Evolutionary conservation across 1,140 invertebrate genomes (phyloP).

Genomic region (Heliothis virescens): DNA sequence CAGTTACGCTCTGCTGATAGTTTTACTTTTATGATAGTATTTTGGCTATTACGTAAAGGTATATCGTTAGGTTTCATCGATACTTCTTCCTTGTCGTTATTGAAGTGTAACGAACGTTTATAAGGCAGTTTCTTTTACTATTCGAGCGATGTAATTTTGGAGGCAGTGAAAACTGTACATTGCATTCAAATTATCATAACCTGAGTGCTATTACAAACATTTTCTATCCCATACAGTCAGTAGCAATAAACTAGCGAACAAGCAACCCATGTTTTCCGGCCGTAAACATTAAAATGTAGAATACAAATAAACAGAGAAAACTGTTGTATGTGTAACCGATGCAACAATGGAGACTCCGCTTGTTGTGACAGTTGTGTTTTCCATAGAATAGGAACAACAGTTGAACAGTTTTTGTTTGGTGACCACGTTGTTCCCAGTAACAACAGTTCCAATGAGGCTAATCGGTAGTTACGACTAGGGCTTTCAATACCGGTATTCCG

Average conservation of each 20-base stretch:
- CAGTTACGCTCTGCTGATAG: slow-evolving; percentile 51
- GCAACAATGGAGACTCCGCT: slow-evolving; percentile 23
- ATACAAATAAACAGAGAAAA: slow-evolving; percentile 32
- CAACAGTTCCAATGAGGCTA: slow-evolving; percentile 27
- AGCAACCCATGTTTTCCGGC: neutral
- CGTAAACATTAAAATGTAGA: slow-evolving; percentile 4
- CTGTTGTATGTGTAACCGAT: slow-evolving; percentile 11
- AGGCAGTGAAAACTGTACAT: no score
- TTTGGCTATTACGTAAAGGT: slow-evolving; percentile 54
- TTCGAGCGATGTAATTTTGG: no score
- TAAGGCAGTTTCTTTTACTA: no score
- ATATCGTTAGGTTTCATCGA: slow-evolving; percentile 4
- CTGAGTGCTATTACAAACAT: no score
- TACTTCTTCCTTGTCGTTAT: neutral
- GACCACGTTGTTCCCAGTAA: slow-evolving; percentile 28
- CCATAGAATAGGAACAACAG: slow-evolving; percentile 36
- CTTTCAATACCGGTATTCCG: no score
- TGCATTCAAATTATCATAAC: no score
- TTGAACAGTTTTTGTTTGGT: slow-evolving; percentile 21
- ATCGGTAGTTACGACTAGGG: no score
- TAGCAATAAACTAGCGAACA: neutral
- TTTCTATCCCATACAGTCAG: no score
- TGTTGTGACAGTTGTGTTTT: slow-evolving; percentile 31
- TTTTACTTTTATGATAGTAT: slow-evolving; percentile 60
- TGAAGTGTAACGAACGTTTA: neutral